These are phyloP conservation scores for Champsocephalus gunnari DNA, from an alignment of 2,797 vertebrate species.

Conservation along the genomic window DNA sequence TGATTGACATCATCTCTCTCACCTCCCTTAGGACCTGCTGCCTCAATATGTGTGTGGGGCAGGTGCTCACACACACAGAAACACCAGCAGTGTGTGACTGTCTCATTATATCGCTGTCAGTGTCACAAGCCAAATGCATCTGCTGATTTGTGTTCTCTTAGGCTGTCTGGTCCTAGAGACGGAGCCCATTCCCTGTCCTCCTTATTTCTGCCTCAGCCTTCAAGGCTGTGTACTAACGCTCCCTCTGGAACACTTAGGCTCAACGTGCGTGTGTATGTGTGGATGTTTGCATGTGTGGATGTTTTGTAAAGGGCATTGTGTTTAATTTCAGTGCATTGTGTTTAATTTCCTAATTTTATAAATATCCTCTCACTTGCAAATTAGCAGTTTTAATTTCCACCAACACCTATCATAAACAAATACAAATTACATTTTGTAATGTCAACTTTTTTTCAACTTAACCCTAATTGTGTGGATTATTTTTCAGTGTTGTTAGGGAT, in stretches of 20 bases:
- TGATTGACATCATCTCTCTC: constrained; percentile 41
- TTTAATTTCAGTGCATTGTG: background rate
- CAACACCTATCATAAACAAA: background rate
- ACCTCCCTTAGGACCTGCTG: constrained; percentile 12
- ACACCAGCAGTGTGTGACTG: constrained; percentile 21
- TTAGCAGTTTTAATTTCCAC: background rate
- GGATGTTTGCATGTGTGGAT: background rate
- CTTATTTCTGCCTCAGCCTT: constrained; percentile 11
- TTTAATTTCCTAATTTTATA: constrained; percentile 11
- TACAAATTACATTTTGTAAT: background rate
- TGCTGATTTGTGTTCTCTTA: constrained; percentile 34
- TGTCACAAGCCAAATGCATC: constrained; percentile 37
- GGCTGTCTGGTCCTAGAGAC: constrained; percentile 12
- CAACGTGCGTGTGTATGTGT: background rate
- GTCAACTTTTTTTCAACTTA: background rate
- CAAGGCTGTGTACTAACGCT: constrained; percentile 23
- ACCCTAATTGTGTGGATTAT: background rate
- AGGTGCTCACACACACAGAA: constrained; percentile 10
- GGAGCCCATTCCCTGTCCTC: constrained; percentile 10
- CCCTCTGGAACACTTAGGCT: constrained; percentile 7
- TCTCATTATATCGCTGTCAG: constrained; percentile 46
- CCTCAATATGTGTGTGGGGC: constrained; percentile 28
- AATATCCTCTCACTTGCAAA: background rate
- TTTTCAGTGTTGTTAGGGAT: background rate
- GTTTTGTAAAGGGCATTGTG: background rate